phyloP scores from a whole-genome alignment of 2,888 invertebrate species.

The Lithophane semibrunnea region DNA sequence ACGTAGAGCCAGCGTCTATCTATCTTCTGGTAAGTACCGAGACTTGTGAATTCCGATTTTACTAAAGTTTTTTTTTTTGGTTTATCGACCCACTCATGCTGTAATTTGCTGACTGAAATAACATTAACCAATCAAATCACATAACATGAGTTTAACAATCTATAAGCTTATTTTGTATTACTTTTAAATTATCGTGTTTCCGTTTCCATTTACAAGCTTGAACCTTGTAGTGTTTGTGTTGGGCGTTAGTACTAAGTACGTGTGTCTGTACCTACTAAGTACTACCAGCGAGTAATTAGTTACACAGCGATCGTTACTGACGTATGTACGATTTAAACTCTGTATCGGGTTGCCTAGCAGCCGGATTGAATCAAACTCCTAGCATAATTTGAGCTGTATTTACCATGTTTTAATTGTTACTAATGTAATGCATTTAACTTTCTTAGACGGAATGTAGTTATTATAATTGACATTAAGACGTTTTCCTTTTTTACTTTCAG shows the following conservation, averaged over 20 bases:
- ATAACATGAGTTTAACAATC: background rate
- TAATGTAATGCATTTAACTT: background rate
- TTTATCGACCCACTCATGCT: background rate
- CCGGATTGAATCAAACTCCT: slow-evolving; percentile 21
- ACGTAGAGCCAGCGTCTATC: background rate
- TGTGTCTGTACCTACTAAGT: slow-evolving; percentile 15
- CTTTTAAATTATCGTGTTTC: background rate
- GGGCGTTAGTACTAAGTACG: slow-evolving; percentile 67
- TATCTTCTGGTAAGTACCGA: background rate
- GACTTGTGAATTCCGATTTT: too few species aligned
- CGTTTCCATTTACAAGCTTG: background rate
- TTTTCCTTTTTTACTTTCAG: background rate
- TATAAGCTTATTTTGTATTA: background rate
- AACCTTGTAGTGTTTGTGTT: slow-evolving; percentile 68
- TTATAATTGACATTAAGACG: background rate
- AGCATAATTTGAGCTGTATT: slow-evolving; percentile 13
- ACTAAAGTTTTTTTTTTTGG: too few species aligned
- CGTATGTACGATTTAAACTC: slow-evolving; percentile 35
- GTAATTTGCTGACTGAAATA: background rate
- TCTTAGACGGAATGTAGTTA: background rate
- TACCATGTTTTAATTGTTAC: background rate
- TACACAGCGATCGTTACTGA: slow-evolving; percentile 49
- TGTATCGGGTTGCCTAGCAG: slow-evolving; percentile 34
- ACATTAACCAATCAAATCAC: background rate
- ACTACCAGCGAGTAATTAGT: slow-evolving; percentile 69